Conservation (phyloP, 2,113 vertebrate species). For the Equus quagga region DNA sequence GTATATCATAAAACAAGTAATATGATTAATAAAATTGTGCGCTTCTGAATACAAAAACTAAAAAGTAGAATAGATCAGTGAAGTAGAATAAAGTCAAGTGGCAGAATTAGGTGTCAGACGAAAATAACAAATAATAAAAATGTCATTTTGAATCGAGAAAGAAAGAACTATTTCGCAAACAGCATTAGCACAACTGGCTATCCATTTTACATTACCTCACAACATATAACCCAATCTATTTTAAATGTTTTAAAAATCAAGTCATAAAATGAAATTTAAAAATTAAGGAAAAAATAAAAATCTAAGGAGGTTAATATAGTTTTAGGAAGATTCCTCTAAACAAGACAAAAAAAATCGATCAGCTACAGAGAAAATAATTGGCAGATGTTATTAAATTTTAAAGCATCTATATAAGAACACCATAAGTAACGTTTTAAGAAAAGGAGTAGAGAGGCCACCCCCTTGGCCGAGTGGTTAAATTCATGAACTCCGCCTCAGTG, state of each 20-base stretch:
- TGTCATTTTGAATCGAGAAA: not conserved
- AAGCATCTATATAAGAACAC: not conserved
- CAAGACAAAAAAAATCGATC: not conserved
- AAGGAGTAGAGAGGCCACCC: not conserved
- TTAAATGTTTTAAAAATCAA: not conserved
- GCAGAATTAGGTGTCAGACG: not conserved
- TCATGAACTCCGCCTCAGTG: too few relatives aligned
- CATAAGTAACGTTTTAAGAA: not conserved
- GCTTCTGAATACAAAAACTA: not conserved
- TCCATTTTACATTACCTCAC: not conserved
- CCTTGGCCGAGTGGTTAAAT: too few relatives aligned
- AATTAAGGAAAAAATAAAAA: not conserved
- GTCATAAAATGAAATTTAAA: not conserved
- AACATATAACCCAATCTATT: not conserved
- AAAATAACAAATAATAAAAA: not conserved
- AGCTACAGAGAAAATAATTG: constrained; percentile 14
- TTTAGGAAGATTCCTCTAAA: not conserved
- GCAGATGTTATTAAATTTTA: not conserved
- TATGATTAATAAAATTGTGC: not conserved
- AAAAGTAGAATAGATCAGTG: not conserved
- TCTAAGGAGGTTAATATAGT: not conserved
- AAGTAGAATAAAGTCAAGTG: not conserved
- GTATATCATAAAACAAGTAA: constrained; percentile 16
- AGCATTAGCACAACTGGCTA: not conserved
- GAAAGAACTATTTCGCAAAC: not conserved